phyloP scores from a whole-genome alignment of 2,113 vertebrate genomes.

The Marmota flaviventris region DNA sequence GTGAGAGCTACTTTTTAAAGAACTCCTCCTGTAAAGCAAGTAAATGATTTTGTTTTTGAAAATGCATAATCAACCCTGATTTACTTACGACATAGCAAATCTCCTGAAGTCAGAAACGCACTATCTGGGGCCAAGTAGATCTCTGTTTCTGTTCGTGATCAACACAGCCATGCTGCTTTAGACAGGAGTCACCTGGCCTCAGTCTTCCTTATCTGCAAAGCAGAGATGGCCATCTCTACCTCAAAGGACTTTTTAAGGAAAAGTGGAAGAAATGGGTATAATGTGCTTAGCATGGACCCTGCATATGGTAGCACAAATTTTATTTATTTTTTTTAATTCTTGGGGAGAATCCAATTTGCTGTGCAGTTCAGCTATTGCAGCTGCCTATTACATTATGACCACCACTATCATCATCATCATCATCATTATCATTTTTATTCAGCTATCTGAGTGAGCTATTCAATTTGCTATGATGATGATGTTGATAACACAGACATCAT shows the following conservation, averaged over 20 bases:
- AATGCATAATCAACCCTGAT: constrained; percentile 48
- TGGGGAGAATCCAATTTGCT: neutral
- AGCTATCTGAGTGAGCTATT: neutral
- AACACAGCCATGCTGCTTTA: neutral
- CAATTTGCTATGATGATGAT: neutral
- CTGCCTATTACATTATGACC: neutral
- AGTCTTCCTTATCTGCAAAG: neutral
- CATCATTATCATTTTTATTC: neutral
- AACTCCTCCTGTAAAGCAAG: constrained; percentile 7
- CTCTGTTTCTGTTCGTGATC: neutral
- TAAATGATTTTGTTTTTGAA: constrained; percentile 40
- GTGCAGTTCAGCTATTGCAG: neutral
- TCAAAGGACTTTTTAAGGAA: neutral
- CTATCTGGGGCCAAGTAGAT: neutral
- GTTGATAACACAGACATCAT: neutral
- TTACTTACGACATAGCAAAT: constrained; percentile 16
- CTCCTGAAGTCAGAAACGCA: neutral
- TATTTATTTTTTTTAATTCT: neutral
- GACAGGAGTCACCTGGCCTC: neutral
- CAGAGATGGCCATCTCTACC: neutral
- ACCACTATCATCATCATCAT: neutral
- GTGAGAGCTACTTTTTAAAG: constrained; percentile 44
- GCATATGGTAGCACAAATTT: neutral
- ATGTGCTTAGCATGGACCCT: neutral
- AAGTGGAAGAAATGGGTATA: neutral